Evolutionary conservation across 2,888 invertebrate genomes (phyloP).

Genomic region (Agonopterix alstromeriana): DNA sequence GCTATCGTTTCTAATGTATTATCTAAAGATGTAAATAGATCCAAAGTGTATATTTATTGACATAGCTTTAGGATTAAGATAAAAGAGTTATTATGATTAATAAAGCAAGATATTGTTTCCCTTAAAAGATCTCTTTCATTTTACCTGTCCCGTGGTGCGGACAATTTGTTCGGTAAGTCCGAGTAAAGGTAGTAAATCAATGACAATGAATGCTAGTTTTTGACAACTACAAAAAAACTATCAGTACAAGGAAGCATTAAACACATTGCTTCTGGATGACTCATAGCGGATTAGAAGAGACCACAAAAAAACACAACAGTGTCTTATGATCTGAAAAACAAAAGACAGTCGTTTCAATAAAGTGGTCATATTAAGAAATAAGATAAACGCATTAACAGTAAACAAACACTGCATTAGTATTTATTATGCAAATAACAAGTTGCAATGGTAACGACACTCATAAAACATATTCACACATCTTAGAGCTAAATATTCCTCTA

Average conservation of each 20-base stretch:
- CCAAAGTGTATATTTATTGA: constrained; percentile 70
- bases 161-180: neutral
- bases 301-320: no score
- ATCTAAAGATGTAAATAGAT: constrained; percentile 53
- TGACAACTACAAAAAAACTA: neutral
- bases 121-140: constrained; percentile 38
- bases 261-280: neutral
- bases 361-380: no score
- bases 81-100: constrained; percentile 44
- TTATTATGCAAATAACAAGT: neutral
- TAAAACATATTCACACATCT: no score
- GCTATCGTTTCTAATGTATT: constrained; percentile 35
- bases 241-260: neutral
- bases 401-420: neutral
- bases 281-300: neutral
- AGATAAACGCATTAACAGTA: neutral
- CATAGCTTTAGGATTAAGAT: constrained; percentile 43
- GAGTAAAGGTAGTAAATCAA: neutral
- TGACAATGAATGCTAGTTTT: neutral
- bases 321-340: no score
- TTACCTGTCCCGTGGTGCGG: constrained; percentile 12
- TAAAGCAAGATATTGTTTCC: constrained; percentile 53
- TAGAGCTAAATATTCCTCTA: no score
- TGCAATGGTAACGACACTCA: no score
- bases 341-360: no score